phyloP scores from a whole-genome alignment of 92 coral and sea anemone species.

The Zoanthus gigantus region DNA sequence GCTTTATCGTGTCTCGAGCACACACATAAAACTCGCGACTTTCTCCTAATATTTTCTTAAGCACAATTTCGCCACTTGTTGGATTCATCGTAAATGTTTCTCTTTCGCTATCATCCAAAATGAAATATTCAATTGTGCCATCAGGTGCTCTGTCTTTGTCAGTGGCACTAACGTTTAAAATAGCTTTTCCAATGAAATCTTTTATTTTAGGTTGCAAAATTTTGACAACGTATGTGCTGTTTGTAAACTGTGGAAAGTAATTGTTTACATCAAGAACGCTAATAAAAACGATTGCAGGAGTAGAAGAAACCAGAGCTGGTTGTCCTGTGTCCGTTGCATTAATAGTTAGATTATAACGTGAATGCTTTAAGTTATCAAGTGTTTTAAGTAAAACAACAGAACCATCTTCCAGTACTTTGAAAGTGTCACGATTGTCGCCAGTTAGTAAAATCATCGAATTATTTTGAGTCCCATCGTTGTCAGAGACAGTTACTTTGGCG shows the following conservation, averaged over 20 bases:
- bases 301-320: neutral
- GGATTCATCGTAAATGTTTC: constrained; percentile 41
- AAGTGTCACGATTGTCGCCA: neutral
- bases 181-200: neutral
- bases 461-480: constrained; percentile 19
- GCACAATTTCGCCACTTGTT: constrained; percentile 42
- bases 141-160: constrained; percentile 39
- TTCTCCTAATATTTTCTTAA: neutral
- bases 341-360: neutral
- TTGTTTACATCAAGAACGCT: neutral
- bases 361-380: neutral
- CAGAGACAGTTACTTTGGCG: neutral
- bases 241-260: neutral
- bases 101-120: constrained; percentile 30
- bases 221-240: neutral
- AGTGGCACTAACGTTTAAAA: constrained; percentile 41
- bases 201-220: neutral
- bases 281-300: neutral
- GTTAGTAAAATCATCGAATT: constrained; percentile 6
- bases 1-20: neutral
- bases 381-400: constrained; percentile 3
- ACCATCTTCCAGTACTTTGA: neutral
- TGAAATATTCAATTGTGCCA: constrained; percentile 41
- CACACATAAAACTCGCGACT: constrained; percentile 10
- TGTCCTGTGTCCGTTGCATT: constrained; percentile 8